phyloP scores from a whole-genome alignment of 2,797 vertebrate species.

The Bovichtus variegatus region DNA sequence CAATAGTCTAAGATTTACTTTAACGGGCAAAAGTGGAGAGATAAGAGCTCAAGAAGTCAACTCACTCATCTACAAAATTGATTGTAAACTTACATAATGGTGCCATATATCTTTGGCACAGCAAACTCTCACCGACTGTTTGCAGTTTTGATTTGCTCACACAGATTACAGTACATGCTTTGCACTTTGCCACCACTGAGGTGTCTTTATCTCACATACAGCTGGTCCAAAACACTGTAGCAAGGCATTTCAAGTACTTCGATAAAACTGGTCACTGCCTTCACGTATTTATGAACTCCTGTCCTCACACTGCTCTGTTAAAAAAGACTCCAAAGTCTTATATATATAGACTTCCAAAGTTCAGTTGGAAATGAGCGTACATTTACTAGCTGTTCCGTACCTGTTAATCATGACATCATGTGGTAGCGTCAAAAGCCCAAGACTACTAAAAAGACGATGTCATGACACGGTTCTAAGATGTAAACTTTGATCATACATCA shows the following conservation, averaged over 20 bases:
- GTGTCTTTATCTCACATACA: background rate
- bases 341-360: no score
- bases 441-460: background rate
- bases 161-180: constrained; percentile 13
- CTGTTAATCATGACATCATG: background rate
- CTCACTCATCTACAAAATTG: background rate
- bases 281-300: background rate
- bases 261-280: background rate
- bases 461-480: no score
- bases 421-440: background rate
- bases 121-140: background rate
- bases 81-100: background rate
- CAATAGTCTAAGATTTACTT: constrained; percentile 14
- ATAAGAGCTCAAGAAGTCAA: background rate
- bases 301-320: background rate
- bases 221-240: background rate
- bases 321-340: no score
- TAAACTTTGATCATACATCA: no score
- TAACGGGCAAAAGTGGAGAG: background rate
- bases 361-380: background rate
- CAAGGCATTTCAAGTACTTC: constrained; percentile 1
- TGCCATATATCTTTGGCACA: background rate
- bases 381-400: background rate
- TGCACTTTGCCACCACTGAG: background rate
- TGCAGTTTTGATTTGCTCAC: constrained; percentile 7